phyloP scores from a whole-genome alignment of 2,888 invertebrate species.

The Norana najaformis region DNA sequence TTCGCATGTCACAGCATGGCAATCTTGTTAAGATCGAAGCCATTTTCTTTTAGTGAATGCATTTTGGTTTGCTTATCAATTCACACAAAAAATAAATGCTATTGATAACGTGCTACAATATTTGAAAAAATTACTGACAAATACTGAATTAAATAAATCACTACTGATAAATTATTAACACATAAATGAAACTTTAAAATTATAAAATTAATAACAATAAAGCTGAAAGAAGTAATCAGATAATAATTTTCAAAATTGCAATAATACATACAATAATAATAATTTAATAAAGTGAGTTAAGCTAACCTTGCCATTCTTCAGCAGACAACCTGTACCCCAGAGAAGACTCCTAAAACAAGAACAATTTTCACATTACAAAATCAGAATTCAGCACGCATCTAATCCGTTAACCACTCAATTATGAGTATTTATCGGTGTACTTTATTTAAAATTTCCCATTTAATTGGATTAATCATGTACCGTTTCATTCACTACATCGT shows the following conservation, averaged over 20 bases:
- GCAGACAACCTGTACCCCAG: slow-evolving; percentile 19
- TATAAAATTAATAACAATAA: neutral
- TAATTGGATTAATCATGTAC: no score
- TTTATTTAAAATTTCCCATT: no score
- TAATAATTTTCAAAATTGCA: neutral
- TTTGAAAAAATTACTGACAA: neutral
- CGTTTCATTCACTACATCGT: no score
- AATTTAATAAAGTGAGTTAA: neutral
- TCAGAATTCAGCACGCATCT: neutral
- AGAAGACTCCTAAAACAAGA: slow-evolving; percentile 24
- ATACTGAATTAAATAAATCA: neutral
- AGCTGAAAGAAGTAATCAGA: neutral
- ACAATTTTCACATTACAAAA: neutral
- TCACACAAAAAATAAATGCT: no score
- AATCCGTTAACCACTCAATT: neutral
- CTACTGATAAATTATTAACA: neutral
- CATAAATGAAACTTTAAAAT: neutral
- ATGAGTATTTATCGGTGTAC: no score
- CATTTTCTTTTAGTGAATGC: neutral
- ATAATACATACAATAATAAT: neutral
- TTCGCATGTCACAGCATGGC: neutral
- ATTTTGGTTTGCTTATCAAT: no score
- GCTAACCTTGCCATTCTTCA: slow-evolving; percentile 14
- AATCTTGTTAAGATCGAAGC: neutral
- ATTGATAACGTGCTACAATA: neutral